A percentile compares a stretch with the other conserved stretches of the same genome.
These are phyloP conservation scores for Strix aluco DNA, from an alignment of 2,113 vertebrate species.

Conservation along the genomic window DNA sequence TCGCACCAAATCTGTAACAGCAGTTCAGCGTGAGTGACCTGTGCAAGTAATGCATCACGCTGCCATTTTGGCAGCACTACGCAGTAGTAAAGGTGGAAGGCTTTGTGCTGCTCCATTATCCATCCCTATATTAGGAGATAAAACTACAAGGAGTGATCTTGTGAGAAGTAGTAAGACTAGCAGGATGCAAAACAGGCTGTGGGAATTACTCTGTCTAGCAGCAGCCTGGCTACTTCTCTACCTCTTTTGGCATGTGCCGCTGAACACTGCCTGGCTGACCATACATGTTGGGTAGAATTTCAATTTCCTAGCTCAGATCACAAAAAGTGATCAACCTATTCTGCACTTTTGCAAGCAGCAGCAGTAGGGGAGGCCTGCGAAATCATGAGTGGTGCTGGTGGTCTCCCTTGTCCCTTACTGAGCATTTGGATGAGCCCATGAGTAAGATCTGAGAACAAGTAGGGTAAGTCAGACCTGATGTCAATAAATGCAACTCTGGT, in stretches of 20 bases:
- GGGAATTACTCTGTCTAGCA: not conserved
- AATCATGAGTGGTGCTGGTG: not conserved
- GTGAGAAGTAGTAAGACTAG: not conserved
- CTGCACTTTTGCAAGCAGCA: not conserved
- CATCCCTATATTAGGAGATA: not conserved
- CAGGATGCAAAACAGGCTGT: not conserved
- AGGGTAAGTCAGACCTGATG: not conserved
- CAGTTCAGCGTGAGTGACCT: accelerated
- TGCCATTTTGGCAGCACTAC: accelerated
- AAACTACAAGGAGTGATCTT: not conserved
- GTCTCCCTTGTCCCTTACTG: not conserved
- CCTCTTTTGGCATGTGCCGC: not conserved
- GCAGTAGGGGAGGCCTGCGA: not conserved
- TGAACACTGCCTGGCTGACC: not conserved
- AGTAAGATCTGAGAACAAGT: not conserved
- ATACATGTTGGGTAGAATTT: not conserved
- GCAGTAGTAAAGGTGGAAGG: not conserved
- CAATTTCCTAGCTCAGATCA: not conserved
- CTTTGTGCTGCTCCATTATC: not conserved
- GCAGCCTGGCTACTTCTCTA: not conserved
- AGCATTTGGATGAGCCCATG: not conserved
- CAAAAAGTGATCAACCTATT: not conserved
- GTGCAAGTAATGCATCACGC: accelerated
- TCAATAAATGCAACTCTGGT: not conserved
- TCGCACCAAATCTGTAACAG: not conserved